Base-by-base conservation (phyloP, 2,888 invertebrate genomes). In the Osedax fenrisi region DNA sequence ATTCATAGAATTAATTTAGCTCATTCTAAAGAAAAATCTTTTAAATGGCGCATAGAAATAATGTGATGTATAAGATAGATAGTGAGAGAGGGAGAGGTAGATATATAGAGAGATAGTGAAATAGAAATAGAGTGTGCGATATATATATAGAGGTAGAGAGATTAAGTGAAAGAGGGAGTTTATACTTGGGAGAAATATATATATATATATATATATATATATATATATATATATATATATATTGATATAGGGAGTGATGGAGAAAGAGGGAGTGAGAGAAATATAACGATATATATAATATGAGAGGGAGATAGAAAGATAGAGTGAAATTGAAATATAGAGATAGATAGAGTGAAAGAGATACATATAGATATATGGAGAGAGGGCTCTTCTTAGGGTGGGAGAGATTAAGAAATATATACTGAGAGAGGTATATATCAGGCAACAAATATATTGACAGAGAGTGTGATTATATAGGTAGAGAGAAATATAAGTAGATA, bases 401-500 rank as follows among this genome's bases (percentile, higher is more conserved):
- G n/a, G 56, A 56, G 56, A 56, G 0, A 56, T 13, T 17, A n/a
- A 56, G 56, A 56, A n/a, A 56, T 13, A 56, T 13, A 56, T 13
- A 56, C 0, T 17, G 56, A 56, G 56, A 56, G 56, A 56, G 0
- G n/a, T 0, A 56, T 13, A 56, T 0, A 56, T 13, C 13, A n/a
- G n/a, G 0, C 13, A 1, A 56, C 0, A 56, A 0, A 56, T 13
- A 56, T 0, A 56, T 13, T 17, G 1, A 56, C 13, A 56, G 56
- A 56, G 56, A 56, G 56, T 17, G 56, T 17, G 56, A 56, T 13
- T 17, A 13, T 56, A n/a, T 56, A 56, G 56, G n/a, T 17, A 56
- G 56, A 56, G n/a, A 56, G 56, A 56, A 56, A 56, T n/a, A 56
- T 56, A n/a, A 56, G 56, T 56, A 56, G n/a, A 56, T n/a, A 56